Percentiles rank a stretch among this genome's conserved stretches.
Conservation (phyloP, 2,113 vertebrate genomes). For the Microcebus griseorufus region DNA sequence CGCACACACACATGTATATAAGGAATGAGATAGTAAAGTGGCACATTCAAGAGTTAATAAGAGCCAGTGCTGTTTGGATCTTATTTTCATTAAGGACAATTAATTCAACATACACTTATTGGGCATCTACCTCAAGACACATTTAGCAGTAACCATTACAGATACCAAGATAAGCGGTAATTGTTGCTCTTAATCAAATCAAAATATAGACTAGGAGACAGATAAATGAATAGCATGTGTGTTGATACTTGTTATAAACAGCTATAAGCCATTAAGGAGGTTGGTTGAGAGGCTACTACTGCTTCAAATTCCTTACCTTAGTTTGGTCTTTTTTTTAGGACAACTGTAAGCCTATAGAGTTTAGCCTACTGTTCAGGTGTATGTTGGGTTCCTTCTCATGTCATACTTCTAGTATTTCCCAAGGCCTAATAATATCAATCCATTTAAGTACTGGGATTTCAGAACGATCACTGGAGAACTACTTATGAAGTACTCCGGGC, state of each 20-base stretch:
- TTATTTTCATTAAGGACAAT: background rate
- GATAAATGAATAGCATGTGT: background rate
- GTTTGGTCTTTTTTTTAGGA: background rate
- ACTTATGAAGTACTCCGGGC: background rate
- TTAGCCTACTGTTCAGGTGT: background rate
- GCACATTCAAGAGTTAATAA: background rate
- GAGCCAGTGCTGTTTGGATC: background rate
- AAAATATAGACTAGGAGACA: background rate
- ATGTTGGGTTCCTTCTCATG: background rate
- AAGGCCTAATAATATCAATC: background rate
- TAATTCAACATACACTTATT: background rate
- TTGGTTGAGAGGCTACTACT: too few relatives aligned
- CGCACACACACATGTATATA: background rate
- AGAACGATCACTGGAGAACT: conserved; percentile 6
- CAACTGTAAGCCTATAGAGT: too few relatives aligned
- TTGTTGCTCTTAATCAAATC: background rate
- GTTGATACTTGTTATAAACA: background rate
- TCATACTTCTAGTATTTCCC: background rate
- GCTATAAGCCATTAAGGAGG: background rate
- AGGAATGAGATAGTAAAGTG: background rate
- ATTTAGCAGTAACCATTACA: background rate
- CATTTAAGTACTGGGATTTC: background rate
- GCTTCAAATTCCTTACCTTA: background rate
- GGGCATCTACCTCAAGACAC: background rate
- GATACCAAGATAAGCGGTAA: background rate